Conservation (phyloP, 2,113 vertebrate genomes). For the Lepus europaeus region DNA sequence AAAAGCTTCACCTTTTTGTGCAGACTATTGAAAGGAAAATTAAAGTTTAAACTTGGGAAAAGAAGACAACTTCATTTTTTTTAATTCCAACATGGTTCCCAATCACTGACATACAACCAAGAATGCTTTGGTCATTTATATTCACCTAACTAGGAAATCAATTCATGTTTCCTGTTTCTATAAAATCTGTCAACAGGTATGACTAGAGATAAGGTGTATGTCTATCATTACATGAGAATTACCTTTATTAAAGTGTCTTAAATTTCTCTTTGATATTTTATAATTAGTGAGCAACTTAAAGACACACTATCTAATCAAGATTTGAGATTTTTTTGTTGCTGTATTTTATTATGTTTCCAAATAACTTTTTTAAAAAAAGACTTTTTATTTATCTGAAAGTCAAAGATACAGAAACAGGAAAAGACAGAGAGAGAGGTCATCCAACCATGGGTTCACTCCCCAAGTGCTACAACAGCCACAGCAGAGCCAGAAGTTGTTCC, state of each 20-base stretch:
- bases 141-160: conserved; percentile 43
- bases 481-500: too few relatives aligned
- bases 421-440: too few relatives aligned
- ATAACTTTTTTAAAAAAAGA: too few relatives aligned
- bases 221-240: conserved; percentile 1
- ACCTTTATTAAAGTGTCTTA: conserved; percentile 34
- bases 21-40: conserved; percentile 82
- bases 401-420: too few relatives aligned
- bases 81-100: conserved; percentile 6
- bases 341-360: conserved; percentile 32
- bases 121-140: not conserved
- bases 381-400: too few relatives aligned
- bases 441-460: too few relatives aligned
- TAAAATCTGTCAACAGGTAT: conserved; percentile 19
- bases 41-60: conserved; percentile 51
- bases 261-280: conserved; percentile 29
- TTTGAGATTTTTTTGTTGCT: conserved; percentile 50
- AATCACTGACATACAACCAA: not conserved
- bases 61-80: not conserved
- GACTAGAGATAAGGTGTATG: not conserved
- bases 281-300: conserved; percentile 50
- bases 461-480: too few relatives aligned
- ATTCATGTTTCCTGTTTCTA: not conserved
- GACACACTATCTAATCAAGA: not conserved
- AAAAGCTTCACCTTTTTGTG: conserved; percentile 69